Evolutionary conservation across 2,888 invertebrate genomes (phyloP), one percentile per base, ranked within the genome.

Genomic region (Petrolisthes manimaculis): DNA sequence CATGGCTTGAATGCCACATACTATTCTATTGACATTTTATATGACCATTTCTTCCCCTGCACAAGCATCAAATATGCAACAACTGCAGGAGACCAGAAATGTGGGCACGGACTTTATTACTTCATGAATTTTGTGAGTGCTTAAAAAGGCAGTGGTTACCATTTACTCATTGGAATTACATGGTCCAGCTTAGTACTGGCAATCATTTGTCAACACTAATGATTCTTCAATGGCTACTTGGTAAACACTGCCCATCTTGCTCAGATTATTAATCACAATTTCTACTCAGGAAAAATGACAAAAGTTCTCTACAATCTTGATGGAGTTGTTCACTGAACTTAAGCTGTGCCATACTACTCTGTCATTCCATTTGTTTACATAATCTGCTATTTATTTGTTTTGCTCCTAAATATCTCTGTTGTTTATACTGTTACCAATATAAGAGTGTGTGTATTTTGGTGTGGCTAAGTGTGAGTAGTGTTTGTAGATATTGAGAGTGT

Each of bases 61-160:
- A 89, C 77, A 89, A 86, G 89, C 89, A 89, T 89, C 89, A 85
- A 85, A 77, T 80, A 88, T 88, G 88, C 83, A 87, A 88, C 88
- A 81, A 86, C 85, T 89, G 89, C 89, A 86, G 85, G 89, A 82
- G 89, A 89, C 89, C 85, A 86, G 84, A 89, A 85, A 89, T 89
- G 89, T 82, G 85, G 81, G 83, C 85, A 86, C 74, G 89, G 84
- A 84, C 75, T 80, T 83, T 86, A 55, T 78, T 83, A 56, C 61
- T 69, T 83, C 83, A 80, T 54, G 67, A 75, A 86, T 83, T 75
- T 75, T 86, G 67, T 78, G 79, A 84, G 67, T 84, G 80, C 80
- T 83, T 86, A 69, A 21, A n/a, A 82, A 82, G 89, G 85, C 87
- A 85, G 87, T 87, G 87, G 89, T 87, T 89, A 86, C 87, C 89